A percentile compares a stretch with the other conserved stretches of the same genome.
Conservation (phyloP, 2,797 vertebrate genomes). For the Paramormyrops hopkinsi region DNA sequence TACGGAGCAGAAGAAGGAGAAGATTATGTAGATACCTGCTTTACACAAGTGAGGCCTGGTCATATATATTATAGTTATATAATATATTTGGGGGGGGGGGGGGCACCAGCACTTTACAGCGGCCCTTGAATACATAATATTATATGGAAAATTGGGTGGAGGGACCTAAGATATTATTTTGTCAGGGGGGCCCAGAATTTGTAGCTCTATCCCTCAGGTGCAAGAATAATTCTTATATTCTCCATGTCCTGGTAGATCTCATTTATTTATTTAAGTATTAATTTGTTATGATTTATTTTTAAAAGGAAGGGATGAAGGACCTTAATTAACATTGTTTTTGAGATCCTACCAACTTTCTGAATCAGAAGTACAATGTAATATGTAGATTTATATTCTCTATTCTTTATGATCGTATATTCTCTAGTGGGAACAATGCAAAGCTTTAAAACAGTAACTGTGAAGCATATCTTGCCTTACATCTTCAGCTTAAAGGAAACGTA, state of each 20-base stretch:
- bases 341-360: background rate
- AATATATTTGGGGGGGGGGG: too few species aligned
- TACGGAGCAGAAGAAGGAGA: constrained; percentile 18
- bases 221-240: background rate
- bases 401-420: background rate
- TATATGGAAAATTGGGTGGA: background rate
- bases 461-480: background rate
- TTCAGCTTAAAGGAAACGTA: background rate
- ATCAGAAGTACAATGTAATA: background rate
- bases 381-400: background rate
- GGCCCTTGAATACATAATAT: background rate
- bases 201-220: background rate
- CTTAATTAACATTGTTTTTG: background rate
- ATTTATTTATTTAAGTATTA: background rate
- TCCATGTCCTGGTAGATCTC: background rate
- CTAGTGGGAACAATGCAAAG: background rate
- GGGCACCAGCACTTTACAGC: background rate
- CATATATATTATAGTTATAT: background rate
- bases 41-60: constrained; percentile 9
- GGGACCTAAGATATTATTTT: background rate
- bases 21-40: constrained; percentile 33
- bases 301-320: constrained; percentile 18
- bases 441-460: background rate
- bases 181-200: background rate
- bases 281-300: constrained; percentile 22